Conservation (phyloP, 2,797 vertebrate species). For the Merluccius polli region DNA sequence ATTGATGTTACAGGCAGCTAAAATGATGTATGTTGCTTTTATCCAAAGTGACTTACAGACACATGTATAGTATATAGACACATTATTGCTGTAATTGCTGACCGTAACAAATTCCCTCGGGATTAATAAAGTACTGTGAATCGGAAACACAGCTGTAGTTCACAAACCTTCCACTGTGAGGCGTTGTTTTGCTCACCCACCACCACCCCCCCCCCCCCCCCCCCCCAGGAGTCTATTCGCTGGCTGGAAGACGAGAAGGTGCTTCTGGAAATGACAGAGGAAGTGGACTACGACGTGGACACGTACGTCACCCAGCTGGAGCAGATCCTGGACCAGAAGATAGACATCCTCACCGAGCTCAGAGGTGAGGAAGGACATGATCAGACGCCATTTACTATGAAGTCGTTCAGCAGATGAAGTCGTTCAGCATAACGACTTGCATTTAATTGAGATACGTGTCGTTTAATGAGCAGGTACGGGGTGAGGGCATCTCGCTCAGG, state of each 20-base stretch:
- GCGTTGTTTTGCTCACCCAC: neutral
- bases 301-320: constrained; percentile 89
- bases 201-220: neutral
- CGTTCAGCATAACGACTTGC: neutral
- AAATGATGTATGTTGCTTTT: neutral
- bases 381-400: neutral
- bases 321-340: constrained; percentile 94
- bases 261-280: constrained; percentile 95
- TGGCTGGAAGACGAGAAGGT: constrained; percentile 96
- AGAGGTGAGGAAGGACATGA: constrained; percentile 71
- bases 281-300: constrained; percentile 97
- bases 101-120: neutral
- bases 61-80: too few species aligned
- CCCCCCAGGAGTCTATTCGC: constrained; percentile 87
- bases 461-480: neutral
- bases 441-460: neutral
- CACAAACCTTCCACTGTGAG: neutral
- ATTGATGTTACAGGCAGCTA: neutral
- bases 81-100: too few species aligned
- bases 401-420: neutral
- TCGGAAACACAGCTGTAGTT: neutral
- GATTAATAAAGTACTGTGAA: neutral
- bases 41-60: neutral
- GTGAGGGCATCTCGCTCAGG: neutral
- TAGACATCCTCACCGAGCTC: constrained; percentile 87